phyloP scores from a whole-genome alignment of 2,113 vertebrate species.

The Triplophysa tibetana region DNA sequence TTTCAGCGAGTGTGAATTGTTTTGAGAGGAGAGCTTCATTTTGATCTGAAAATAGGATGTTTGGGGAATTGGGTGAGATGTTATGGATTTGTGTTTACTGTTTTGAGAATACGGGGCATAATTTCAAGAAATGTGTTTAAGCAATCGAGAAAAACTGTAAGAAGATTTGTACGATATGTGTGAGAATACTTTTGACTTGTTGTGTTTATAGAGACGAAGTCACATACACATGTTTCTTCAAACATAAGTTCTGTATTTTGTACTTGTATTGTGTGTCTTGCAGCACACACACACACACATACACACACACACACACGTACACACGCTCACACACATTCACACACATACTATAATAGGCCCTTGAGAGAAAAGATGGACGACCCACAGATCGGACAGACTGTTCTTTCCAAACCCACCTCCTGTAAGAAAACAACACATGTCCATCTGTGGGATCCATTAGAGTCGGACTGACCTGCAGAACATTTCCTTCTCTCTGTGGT shows the following conservation, averaged over 20 bases:
- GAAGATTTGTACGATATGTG: neutral
- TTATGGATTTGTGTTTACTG: too few relatives aligned
- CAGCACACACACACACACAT: conserved; percentile 10
- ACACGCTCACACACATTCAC: neutral
- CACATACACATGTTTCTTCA: conserved; percentile 18
- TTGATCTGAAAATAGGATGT: too few relatives aligned
- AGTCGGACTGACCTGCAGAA: neutral
- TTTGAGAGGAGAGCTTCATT: too few relatives aligned
- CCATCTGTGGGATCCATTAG: conserved; percentile 33
- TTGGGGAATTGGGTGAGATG: too few relatives aligned
- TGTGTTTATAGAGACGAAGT: neutral
- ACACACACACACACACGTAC: too few relatives aligned
- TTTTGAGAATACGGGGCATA: too few relatives aligned
- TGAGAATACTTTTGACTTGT: neutral
- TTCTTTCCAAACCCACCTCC: conserved; percentile 27
- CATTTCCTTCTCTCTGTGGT: conserved; percentile 2
- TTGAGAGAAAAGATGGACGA: neutral
- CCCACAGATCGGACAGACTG: conserved; percentile 7
- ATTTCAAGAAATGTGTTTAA: too few relatives aligned
- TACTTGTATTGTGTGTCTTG: conserved; percentile 1
- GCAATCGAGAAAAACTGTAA: too few relatives aligned
- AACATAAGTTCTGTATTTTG: conserved; percentile 1
- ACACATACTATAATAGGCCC: neutral
- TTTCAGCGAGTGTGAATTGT: too few relatives aligned
- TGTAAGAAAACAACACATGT: conserved; percentile 6